phyloP scores from a whole-genome alignment of 2,888 invertebrate species.

The Rambutsinella grinnellia region DNA sequence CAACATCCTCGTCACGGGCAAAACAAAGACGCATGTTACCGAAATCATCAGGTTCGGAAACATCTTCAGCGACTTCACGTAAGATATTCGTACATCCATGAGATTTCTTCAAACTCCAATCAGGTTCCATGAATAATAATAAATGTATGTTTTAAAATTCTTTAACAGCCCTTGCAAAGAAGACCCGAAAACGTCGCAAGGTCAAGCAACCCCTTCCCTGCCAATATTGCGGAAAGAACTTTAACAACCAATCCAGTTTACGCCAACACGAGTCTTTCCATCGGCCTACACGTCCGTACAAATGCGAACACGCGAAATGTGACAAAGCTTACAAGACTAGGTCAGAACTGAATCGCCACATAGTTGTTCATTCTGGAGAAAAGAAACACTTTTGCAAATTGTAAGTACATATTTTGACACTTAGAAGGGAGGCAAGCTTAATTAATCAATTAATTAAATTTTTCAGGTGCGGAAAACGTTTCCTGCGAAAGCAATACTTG shows the following conservation, averaged over 20 bases:
- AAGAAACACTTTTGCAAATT: slow-evolving; percentile 15
- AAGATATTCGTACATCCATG: not conserved
- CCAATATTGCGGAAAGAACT: slow-evolving; percentile 31
- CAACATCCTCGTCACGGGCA: no score
- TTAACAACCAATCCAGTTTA: slow-evolving; percentile 41
- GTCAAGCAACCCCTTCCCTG: slow-evolving; percentile 36
- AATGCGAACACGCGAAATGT: slow-evolving; percentile 34
- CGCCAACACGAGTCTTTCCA: slow-evolving; percentile 45
- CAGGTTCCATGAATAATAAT: not conserved
- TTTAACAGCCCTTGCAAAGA: not conserved
- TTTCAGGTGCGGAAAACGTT: slow-evolving; percentile 28
- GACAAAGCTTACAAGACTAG: slow-evolving; percentile 44
- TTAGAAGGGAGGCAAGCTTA: no score
- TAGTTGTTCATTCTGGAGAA: slow-evolving; percentile 42
- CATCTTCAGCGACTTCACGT: slow-evolving; percentile 5
- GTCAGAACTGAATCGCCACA: slow-evolving; percentile 39
- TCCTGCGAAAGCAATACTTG: slow-evolving; percentile 43
- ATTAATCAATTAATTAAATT: no score
- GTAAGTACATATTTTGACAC: no score
- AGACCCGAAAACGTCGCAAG: slow-evolving; percentile 27
- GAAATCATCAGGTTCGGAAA: not conserved
- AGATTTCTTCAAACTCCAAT: not conserved
- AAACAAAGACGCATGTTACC: not conserved
- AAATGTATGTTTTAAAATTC: not conserved
- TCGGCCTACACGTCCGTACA: slow-evolving; percentile 35